Evolutionary conservation across 2,113 vertebrate genomes (phyloP), one percentile per base, ranked within the genome.

Genomic region (Anseranas semipalmata): DNA sequence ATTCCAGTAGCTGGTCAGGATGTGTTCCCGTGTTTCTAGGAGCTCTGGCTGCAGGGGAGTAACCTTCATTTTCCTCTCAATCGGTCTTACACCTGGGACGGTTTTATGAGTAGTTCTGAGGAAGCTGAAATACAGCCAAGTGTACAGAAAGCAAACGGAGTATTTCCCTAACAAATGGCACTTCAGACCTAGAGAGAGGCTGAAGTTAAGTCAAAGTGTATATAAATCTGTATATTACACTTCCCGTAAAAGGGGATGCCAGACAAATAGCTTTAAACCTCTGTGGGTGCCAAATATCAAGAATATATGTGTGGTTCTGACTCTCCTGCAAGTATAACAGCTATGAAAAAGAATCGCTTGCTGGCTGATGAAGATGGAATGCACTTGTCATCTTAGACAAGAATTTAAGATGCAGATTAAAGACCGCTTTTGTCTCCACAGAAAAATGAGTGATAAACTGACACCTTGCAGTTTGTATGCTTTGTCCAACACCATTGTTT

Each of bases 241-340:
- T 86, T 78, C 41, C 18, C 15, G 11, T 86, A 50, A 73, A 68
- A 56, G 20, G 22, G 32, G 25, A 67, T 76, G 48, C 48, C 71
- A 73, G 30, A 48, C 32, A 85, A 43, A 32, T 67, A 48, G 55
- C 41, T 82, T 77, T 24, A 52, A 73, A 52, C 25, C 33, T 86
- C 33, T 41, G 12, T 78, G 48, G 50, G 50, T 53, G 43, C 48
- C 59, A 78, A 33, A 56, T 7, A 6, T 68, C 28, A 67, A 52
- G 55, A 46, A 62, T 56, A 48, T 4, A 22, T 0, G 0, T 0
- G 0, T 46, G 27, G 50, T 85, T 75, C 56, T 80, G 68, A 48
- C 19, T 71, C 21, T 7, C 5, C 33, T 68, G 53, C 0, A 5
- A 73, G 46, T 67, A 53, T 58, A 30, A 41, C 28, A 41, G 48